phyloP scores from a whole-genome alignment of 2,888 invertebrate genomes.

The Prosapia bicincta region DNA sequence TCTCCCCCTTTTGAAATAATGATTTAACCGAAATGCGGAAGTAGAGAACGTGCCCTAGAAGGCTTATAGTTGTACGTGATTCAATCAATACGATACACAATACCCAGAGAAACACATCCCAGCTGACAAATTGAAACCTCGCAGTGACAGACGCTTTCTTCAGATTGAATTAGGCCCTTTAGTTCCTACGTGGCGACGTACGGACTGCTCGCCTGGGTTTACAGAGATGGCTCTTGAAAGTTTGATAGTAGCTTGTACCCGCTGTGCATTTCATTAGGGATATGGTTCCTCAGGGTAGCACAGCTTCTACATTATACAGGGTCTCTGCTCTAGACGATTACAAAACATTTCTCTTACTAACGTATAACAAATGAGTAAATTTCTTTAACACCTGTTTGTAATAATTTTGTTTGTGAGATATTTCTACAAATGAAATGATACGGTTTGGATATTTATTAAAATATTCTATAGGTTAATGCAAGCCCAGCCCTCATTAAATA shows the following conservation, averaged over 20 bases:
- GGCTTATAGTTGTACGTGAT: not conserved
- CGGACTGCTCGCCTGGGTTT: not conserved
- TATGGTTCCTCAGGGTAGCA: not conserved
- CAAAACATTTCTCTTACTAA: too few relatives aligned
- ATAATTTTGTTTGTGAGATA: too few relatives aligned
- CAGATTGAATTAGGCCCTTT: not conserved
- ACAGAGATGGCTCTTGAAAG: not conserved
- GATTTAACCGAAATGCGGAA: not conserved
- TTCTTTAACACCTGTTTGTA: too few relatives aligned
- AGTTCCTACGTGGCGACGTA: not conserved
- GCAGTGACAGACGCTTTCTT: not conserved
- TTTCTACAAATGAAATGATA: too few relatives aligned
- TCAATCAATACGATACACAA: not conserved
- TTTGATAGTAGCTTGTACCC: not conserved
- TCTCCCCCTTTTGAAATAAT: not conserved
- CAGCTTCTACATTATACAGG: not conserved
- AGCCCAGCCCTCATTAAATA: too few relatives aligned
- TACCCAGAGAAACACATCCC: not conserved
- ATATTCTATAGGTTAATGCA: too few relatives aligned
- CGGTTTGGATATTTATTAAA: too few relatives aligned
- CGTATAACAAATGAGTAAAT: too few relatives aligned
- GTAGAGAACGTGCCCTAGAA: not conserved
- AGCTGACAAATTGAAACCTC: not conserved
- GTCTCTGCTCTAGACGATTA: too few relatives aligned
- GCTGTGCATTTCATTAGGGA: not conserved